Conservation (phyloP, 2,113 vertebrate species). For the Aphyosemion australe region DNA sequence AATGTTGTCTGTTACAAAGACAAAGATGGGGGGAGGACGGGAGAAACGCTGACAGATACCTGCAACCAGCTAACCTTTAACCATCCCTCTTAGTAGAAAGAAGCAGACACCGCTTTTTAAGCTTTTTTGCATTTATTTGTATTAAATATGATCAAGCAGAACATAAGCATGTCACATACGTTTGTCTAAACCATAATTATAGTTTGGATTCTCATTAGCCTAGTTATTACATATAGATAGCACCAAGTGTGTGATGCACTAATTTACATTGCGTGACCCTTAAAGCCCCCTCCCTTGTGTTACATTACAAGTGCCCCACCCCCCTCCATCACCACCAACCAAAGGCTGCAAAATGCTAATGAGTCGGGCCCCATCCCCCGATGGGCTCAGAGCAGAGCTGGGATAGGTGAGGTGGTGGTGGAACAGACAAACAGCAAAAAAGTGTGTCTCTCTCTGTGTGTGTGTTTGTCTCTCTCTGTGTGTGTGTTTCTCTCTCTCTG, state of each 20-base stretch:
- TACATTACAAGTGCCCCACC: conserved; percentile 55
- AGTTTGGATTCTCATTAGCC: conserved; percentile 59
- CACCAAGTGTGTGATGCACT: conserved; percentile 81
- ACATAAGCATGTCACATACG: conserved; percentile 93
- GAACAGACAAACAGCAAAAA: conserved; percentile 31
- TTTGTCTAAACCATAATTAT: conserved; percentile 76
- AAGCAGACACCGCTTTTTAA: conserved; percentile 78
- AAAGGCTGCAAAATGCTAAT: conserved; percentile 89
- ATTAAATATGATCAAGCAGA: conserved; percentile 90
- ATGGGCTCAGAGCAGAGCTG: conserved; percentile 29
- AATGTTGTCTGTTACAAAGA: conserved; percentile 50
- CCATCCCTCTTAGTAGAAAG: conserved; percentile 57
- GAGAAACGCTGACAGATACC: conserved; percentile 57
- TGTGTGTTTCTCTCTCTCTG: no score
- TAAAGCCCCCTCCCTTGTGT: conserved; percentile 59
- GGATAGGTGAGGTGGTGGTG: conserved; percentile 35
- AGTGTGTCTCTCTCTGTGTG: no score
- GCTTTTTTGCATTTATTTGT: conserved; percentile 93
- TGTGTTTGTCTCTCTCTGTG: no score
- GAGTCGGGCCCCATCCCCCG: conserved; percentile 74
- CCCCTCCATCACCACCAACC: conserved; percentile 55
- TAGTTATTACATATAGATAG: conserved; percentile 79
- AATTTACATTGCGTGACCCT: conserved; percentile 76
- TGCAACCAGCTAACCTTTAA: conserved; percentile 64
- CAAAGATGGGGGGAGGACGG: conserved; percentile 54